A percentile compares a stretch with the other conserved stretches of the same genome.
phyloP scores from a whole-genome alignment of 2,113 vertebrate genomes.

The Boleophthalmus pectinirostris region DNA sequence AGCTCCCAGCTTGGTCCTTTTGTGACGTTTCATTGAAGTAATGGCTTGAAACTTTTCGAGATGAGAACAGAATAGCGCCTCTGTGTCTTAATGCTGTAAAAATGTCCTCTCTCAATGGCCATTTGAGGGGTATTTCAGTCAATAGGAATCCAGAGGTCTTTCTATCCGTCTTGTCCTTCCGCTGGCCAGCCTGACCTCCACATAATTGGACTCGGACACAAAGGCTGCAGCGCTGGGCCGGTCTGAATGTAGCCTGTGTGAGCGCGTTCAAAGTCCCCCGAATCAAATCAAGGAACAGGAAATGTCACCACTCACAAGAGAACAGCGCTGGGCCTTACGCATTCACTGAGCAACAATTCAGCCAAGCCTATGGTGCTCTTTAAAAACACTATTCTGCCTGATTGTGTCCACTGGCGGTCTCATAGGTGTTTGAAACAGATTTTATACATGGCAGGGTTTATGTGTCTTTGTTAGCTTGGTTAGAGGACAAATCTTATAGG shows the following conservation, averaged over 20 bases:
- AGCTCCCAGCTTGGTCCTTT: no score
- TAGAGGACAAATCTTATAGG: neutral
- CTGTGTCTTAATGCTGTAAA: neutral
- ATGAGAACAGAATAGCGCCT: no score
- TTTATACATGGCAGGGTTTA: neutral
- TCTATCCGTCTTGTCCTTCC: neutral
- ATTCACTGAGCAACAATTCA: neutral
- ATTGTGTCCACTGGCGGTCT: neutral
- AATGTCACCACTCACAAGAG: constrained; percentile 1
- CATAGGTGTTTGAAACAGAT: neutral
- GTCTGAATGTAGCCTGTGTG: neutral
- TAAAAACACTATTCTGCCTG: neutral
- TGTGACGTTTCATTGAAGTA: no score
- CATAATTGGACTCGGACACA: constrained; percentile 8
- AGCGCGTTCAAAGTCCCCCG: constrained; percentile 2
- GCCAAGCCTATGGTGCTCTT: neutral
- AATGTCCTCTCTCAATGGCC: neutral
- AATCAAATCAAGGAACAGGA: constrained; percentile 1
- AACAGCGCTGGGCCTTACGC: neutral
- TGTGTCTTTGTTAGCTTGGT: neutral
- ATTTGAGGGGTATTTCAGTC: neutral
- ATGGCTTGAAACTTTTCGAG: no score
- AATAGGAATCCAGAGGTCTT: neutral
- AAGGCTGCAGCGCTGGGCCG: neutral
- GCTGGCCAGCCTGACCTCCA: neutral